Percentiles rank a stretch among this genome's conserved stretches.
These are phyloP conservation scores for Lacanobia oleracea DNA, from an alignment of 2,888 invertebrate genomes.

Conservation along the genomic window DNA sequence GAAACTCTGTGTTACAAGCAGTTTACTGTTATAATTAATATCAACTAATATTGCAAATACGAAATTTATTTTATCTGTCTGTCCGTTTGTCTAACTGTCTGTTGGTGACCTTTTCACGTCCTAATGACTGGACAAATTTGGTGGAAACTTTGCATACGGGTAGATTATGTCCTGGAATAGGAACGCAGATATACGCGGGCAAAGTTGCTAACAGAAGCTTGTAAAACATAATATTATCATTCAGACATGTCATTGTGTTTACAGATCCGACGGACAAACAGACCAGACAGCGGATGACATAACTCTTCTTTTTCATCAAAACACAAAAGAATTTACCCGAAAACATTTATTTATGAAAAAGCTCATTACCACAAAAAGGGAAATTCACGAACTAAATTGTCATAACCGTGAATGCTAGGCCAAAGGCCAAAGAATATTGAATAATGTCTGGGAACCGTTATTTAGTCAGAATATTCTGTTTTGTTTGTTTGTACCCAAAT, in stretches of 20 bases:
- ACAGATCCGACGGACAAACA: neutral
- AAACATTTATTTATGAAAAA: slow-evolving; percentile 22
- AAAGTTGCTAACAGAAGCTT: too few species aligned
- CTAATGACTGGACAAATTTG: too few species aligned
- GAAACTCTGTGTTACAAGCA: too few species aligned
- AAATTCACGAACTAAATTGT: slow-evolving; percentile 4
- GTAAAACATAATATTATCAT: neutral
- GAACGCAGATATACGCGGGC: too few species aligned
- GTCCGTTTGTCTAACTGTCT: too few species aligned
- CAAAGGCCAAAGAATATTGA: slow-evolving; percentile 37
- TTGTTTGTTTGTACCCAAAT: slow-evolving; percentile 47
- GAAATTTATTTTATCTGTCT: too few species aligned
- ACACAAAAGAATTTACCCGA: slow-evolving; percentile 6
- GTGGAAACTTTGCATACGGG: too few species aligned
- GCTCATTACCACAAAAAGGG: slow-evolving; percentile 11
- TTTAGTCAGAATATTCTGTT: slow-evolving; percentile 49
- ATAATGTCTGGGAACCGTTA: slow-evolving; percentile 35
- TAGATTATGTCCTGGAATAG: too few species aligned
- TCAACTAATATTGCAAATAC: too few species aligned
- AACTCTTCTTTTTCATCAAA: neutral
- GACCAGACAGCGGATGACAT: neutral
- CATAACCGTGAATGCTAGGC: slow-evolving; percentile 13
- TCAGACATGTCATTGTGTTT: neutral
- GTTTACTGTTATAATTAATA: too few species aligned
- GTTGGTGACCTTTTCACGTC: too few species aligned